Base-by-base conservation (phyloP, 1,140 invertebrate species). In the Zaprionus africanus region DNA sequence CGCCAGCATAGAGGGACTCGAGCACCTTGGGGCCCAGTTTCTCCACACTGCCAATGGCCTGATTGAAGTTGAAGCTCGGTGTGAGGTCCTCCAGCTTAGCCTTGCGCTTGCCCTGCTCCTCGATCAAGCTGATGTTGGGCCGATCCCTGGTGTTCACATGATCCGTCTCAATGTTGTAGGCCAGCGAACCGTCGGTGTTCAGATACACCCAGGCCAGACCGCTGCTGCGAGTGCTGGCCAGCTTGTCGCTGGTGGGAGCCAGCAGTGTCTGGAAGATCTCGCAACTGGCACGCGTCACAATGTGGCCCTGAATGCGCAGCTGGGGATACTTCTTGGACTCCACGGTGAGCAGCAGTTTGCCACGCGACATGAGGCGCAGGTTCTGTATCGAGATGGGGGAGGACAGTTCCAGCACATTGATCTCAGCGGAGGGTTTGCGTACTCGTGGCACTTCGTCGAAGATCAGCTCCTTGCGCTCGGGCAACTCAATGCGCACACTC, bases 131-230 rank as follows among this genome's bases (percentile, higher is more conserved):
- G n/a, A 96, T 95, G 76, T 95, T 93, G 0, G 95, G 94, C n/a
- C 93, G 93, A 64, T 95, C 94, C 0, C 93, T 82, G 60, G 93
- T 93, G 61, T 93, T 94, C 61, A 94, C 91, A 63, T 95, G 93
- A 79, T 95, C 94, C 38, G 94, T 93, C 92, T 94, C 88, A 15
- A 93, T 95, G 56, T 96, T 96, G 92, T 97, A 97, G 76, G 94
- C 94, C 53, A 97, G 92, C 0, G 95, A 95, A 0, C 97, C 96
- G 60, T 96, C 95, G 51, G 95, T 95, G 73, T 96, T 96, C 7
- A 97, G 93, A 76, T 96, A 97, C 17, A 96, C 93, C 95, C 96
- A 96, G 2, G 96, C 96, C n/a, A 97, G 78, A 9, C 96, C 96
- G 28, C 95, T 94, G 65, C 93, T 92, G 7, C 92, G 91, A 0